A percentile compares a stretch with the other conserved stretches of the same genome.
These are phyloP conservation scores for Cheumatopsyche charites DNA, from an alignment of 1,140 invertebrate genomes.

Conservation along the genomic window DNA sequence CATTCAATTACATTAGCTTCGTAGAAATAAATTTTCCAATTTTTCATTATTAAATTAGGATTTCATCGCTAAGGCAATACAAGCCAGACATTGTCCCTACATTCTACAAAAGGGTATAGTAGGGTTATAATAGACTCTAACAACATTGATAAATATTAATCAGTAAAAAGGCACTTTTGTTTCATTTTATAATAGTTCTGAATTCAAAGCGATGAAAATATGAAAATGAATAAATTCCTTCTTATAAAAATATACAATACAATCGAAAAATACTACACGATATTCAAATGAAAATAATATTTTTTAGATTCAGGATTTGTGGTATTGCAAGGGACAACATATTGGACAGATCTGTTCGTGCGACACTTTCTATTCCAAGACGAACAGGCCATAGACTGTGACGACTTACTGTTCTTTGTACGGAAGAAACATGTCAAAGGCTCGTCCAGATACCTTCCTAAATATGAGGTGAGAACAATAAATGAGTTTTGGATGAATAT, in stretches of 20 bases:
- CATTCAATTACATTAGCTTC: conserved; percentile 24
- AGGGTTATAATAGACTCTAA: conserved; percentile 35
- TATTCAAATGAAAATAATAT: neutral
- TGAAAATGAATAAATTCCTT: too few relatives aligned
- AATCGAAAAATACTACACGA: neutral
- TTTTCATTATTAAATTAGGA: conserved; percentile 32
- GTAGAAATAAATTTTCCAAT: conserved; percentile 7
- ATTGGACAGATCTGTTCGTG: conserved; percentile 96
- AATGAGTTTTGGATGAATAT: neutral
- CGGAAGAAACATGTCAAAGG: conserved; percentile 89
- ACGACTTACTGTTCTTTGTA: conserved; percentile 96
- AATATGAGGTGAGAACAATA: conserved; percentile 76
- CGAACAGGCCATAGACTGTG: conserved; percentile 81
- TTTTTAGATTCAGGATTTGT: conserved; percentile 85
- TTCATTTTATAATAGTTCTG: conserved; percentile 17
- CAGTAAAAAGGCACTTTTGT: conserved; percentile 44
- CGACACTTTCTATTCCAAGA: conserved; percentile 91
- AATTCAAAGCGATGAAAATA: neutral
- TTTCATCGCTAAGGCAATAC: conserved; percentile 47
- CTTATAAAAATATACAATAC: too few relatives aligned
- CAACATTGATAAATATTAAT: conserved; percentile 42
- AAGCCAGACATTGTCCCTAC: conserved; percentile 39
- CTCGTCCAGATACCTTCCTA: conserved; percentile 81
- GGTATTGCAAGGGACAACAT: conserved; percentile 88
- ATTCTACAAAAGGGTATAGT: conserved; percentile 33